These are phyloP conservation scores for Ethmia dodecea DNA, from an alignment of 2,888 invertebrate genomes.

Conservation along the genomic window DNA sequence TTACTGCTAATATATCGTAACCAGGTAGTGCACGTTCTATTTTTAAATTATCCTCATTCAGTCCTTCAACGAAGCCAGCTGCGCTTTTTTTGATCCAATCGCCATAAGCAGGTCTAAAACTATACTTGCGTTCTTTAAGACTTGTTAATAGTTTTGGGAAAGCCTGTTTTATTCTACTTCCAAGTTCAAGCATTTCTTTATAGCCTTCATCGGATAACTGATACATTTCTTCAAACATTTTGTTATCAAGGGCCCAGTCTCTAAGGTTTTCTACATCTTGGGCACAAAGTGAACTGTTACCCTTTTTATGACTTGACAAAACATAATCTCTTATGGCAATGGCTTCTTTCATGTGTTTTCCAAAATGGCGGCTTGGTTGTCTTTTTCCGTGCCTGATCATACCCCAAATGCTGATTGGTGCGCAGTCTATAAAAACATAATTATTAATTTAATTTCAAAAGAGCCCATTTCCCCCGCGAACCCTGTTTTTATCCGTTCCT, in stretches of 20 bases:
- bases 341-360: conserved; percentile 41
- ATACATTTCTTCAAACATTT: conserved; percentile 38
- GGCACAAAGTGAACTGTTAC: conserved; percentile 55
- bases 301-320: conserved; percentile 41
- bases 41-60: conserved; percentile 14
- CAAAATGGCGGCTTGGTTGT: conserved; percentile 33
- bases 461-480: no score
- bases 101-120: conserved; percentile 77
- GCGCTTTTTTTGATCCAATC: conserved; percentile 78
- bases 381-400: conserved; percentile 50
- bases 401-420: conserved; percentile 56
- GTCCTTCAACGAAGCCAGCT: conserved; percentile 78
- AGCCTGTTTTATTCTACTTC: conserved; percentile 46
- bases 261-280: conserved; percentile 59
- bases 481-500: no score
- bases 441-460: no score
- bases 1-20: not conserved
- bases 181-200: conserved; percentile 82
- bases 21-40: not conserved
- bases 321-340: conserved; percentile 41
- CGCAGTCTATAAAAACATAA: conserved; percentile 37
- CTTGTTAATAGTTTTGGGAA: conserved; percentile 61
- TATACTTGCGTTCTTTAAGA: conserved; percentile 59
- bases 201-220: conserved; percentile 61
- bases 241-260: conserved; percentile 37